phyloP scores from a whole-genome alignment of 2,888 invertebrate species.

The Melanostoma mellinum region DNA sequence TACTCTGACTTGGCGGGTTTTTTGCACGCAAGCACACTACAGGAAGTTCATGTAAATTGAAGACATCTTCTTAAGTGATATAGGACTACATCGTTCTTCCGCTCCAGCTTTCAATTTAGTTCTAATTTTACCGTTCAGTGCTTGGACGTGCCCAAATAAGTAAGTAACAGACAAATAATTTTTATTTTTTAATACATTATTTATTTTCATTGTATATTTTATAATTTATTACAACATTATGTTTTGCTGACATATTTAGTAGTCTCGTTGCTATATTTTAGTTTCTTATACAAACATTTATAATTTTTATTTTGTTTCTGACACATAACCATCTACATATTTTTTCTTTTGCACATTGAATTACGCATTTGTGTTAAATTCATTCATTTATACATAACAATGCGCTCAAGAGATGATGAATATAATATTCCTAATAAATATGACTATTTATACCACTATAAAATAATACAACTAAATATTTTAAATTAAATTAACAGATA shows the following conservation, averaged over 20 bases:
- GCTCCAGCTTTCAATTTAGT: too few relatives aligned
- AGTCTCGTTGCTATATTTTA: constrained; percentile 56
- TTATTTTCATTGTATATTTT: constrained; percentile 68
- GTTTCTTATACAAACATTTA: constrained; percentile 34
- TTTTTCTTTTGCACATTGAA: constrained; percentile 38
- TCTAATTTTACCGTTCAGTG: too few relatives aligned
- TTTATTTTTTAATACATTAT: constrained; percentile 56
- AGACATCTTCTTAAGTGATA: too few relatives aligned
- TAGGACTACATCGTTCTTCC: too few relatives aligned
- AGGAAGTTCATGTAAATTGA: too few relatives aligned
- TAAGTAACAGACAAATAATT: neutral
- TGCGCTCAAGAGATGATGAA: constrained; percentile 48
- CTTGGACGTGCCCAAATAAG: too few relatives aligned
- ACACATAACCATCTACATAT: constrained; percentile 35
- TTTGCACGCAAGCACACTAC: too few relatives aligned
- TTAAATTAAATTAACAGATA: constrained; percentile 39
- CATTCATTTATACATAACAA: constrained; percentile 6
- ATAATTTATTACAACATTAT: constrained; percentile 69
- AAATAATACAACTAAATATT: constrained; percentile 34
- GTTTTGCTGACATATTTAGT: constrained; percentile 55
- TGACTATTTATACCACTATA: constrained; percentile 70
- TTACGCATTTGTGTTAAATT: constrained; percentile 38
- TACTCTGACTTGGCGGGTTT: too few relatives aligned
- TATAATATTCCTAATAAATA: constrained; percentile 66
- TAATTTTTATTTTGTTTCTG: constrained; percentile 19